phyloP scores from a whole-genome alignment of 2,797 vertebrate species.

The Pyrocephalus nanus region DNA sequence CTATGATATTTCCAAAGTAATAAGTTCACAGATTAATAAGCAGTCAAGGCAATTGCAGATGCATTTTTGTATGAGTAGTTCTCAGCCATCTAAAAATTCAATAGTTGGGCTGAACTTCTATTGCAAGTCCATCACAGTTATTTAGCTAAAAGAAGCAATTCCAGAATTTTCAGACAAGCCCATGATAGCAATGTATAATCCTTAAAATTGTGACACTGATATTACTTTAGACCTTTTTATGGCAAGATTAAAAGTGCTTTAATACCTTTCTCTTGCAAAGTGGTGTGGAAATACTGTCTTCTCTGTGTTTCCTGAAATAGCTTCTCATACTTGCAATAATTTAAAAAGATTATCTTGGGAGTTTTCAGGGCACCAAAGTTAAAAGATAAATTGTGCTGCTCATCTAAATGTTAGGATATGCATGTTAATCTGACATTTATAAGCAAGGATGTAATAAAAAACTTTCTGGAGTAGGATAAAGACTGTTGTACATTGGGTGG shows the following conservation, averaged over 20 bases:
- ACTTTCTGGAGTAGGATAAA: neutral
- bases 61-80: neutral
- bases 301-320: neutral
- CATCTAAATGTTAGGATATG: neutral
- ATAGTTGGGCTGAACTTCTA: neutral
- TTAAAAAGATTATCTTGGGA: constrained; percentile 34
- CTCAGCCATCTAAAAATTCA: neutral
- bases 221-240: neutral
- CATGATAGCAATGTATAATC: neutral
- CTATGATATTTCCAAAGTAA: neutral
- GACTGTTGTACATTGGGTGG: neutral
- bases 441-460: constrained; percentile 41
- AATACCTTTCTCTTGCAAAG: neutral
- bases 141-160: constrained; percentile 4
- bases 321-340: constrained; percentile 17
- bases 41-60: neutral
- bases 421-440: constrained; percentile 54
- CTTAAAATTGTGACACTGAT: neutral
- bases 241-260: neutral
- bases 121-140: neutral
- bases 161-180: neutral
- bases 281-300: neutral
- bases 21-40: neutral
- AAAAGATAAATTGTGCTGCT: constrained; percentile 1
- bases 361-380: neutral